A percentile compares a stretch with the other conserved stretches of the same genome.
Evolutionary conservation across 2,888 invertebrate species (phyloP).

Genomic region (Atethmia centrago): DNA sequence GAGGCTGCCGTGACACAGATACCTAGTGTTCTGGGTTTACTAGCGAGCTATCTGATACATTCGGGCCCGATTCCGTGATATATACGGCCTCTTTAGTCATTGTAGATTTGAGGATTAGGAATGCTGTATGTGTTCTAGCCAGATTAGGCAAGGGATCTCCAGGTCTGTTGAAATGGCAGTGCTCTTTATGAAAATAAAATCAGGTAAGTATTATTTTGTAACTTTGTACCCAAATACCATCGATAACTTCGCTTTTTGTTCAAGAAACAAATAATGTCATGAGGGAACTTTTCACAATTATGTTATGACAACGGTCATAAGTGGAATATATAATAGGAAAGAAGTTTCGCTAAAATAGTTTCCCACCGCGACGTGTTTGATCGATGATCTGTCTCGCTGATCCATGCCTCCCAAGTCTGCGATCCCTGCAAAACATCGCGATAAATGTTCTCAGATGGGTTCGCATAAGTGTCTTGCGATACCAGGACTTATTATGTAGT

Average conservation of each 20-base stretch:
- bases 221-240: not conserved
- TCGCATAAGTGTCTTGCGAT: slow-evolving; percentile 11
- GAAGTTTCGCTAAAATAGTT: slow-evolving; percentile 10
- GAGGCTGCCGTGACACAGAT: slow-evolving; percentile 44
- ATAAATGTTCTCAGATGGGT: slow-evolving; percentile 1
- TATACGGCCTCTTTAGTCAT: not conserved
- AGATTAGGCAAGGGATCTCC: slow-evolving; percentile 24
- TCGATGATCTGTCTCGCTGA: slow-evolving; percentile 34
- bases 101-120: slow-evolving; percentile 11
- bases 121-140: slow-evolving; percentile 13
- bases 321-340: slow-evolving; percentile 25
- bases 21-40: slow-evolving; percentile 24
- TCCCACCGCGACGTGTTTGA: slow-evolving; percentile 20
- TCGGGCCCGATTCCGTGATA: slow-evolving; percentile 1
- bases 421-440: slow-evolving; percentile 15
- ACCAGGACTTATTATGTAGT: slow-evolving; percentile 1
- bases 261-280: too few relatives aligned
- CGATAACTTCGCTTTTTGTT: too few relatives aligned
- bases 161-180: slow-evolving; percentile 7
- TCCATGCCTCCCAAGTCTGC: slow-evolving; percentile 17
- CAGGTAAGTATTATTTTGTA: too few relatives aligned
- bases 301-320: slow-evolving; percentile 6
- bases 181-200: not conserved
- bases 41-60: slow-evolving; percentile 26
- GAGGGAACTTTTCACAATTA: not conserved